Conservation (phyloP, 1,140 invertebrate species). For the Drosophila azteca region DNA sequence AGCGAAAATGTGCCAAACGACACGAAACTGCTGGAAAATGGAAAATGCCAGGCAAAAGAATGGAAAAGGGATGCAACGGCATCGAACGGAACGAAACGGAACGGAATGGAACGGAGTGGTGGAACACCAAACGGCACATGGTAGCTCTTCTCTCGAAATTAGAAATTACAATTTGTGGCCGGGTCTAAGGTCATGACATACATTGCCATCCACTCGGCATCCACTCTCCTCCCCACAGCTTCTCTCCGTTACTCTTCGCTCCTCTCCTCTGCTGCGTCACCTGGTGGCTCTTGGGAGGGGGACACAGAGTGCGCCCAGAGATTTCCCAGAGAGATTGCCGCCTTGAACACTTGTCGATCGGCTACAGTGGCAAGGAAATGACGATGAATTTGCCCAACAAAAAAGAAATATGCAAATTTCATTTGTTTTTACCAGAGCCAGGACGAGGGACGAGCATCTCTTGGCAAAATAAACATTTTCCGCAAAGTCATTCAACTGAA, state of each 20-base stretch:
- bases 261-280: constrained; percentile 12
- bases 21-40: background rate
- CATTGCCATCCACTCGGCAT: constrained; percentile 5
- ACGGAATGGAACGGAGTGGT: background rate
- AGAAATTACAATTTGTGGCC: constrained; percentile 66
- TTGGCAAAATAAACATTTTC: too few relatives aligned
- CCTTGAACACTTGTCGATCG: constrained; percentile 59
- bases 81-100: background rate
- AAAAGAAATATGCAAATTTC: too few relatives aligned
- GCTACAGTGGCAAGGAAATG: constrained; percentile 2
- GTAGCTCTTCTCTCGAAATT: constrained; percentile 40
- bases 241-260: constrained; percentile 27
- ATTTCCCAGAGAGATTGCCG: constrained; percentile 24
- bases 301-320: background rate
- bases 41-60: too few relatives aligned
- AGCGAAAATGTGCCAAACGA: background rate
- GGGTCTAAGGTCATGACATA: constrained; percentile 15
- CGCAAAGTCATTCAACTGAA: too few relatives aligned
- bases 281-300: constrained; percentile 8
- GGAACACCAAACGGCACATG: background rate
- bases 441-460: too few relatives aligned
- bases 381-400: background rate
- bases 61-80: too few relatives aligned
- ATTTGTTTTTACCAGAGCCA: too few relatives aligned
- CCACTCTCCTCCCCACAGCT: background rate